Conservation (phyloP, 2,113 vertebrate species). For the Bubo bubo region DNA sequence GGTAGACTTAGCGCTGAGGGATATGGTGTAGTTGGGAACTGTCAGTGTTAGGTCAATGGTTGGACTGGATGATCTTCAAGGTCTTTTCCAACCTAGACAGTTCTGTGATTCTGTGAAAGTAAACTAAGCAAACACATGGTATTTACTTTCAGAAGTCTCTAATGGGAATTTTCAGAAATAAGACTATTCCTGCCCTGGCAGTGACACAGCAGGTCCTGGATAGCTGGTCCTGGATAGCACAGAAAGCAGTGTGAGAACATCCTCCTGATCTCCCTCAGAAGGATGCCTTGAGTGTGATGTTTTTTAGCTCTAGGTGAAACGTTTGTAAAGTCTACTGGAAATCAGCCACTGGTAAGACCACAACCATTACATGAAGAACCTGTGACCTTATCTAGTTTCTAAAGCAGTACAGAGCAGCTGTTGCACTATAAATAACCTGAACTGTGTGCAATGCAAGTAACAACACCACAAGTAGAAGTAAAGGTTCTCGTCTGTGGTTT, state of each 20-base stretch:
- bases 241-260: background rate
- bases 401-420: conserved; percentile 63
- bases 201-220: background rate
- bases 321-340: conserved; percentile 45
- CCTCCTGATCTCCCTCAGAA: background rate
- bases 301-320: conserved; percentile 32
- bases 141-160: background rate
- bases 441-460: conserved; percentile 3
- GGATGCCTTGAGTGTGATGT: background rate
- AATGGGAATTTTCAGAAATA: background rate
- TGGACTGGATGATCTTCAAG: too few relatives aligned
- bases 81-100: too few relatives aligned
- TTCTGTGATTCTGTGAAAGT: background rate
- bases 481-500: conserved; percentile 24
- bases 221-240: background rate
- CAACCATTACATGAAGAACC: conserved; percentile 8
- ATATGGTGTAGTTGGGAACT: too few relatives aligned
- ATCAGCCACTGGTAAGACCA: conserved; percentile 13
- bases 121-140: background rate
- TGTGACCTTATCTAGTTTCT: conserved; percentile 75
- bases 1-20: too few relatives aligned
- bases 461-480: background rate
- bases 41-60: too few relatives aligned
- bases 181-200: background rate
- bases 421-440: conserved; percentile 71